Evolutionary conservation across 2,797 vertebrate genomes (phyloP).

Genomic region (Odontamblyopus rebecca): DNA sequence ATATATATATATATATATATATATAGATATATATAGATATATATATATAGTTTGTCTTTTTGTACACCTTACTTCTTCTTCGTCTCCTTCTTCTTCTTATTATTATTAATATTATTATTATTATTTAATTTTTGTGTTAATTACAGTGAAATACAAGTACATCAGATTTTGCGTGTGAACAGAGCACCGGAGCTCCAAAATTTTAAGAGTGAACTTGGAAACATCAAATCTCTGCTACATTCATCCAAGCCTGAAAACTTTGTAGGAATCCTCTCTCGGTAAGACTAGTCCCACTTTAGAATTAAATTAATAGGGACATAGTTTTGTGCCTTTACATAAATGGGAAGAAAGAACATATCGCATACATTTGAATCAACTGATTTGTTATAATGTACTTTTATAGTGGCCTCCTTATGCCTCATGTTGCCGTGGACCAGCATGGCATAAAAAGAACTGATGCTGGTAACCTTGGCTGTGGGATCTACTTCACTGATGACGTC

Average conservation of each 20-base stretch:
- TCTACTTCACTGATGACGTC: conserved; percentile 85
- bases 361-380: too few species aligned
- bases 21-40: too few species aligned
- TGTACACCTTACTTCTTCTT: too few species aligned
- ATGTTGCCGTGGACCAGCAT: conserved; percentile 78
- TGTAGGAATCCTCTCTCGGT: conserved; percentile 89
- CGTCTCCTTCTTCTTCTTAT: too few species aligned
- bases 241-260: conserved; percentile 81
- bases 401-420: conserved; percentile 86
- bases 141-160: conserved; percentile 66
- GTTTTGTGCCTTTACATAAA: neutral
- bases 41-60: neutral
- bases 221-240: conserved; percentile 79
- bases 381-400: neutral
- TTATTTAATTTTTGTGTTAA: neutral
- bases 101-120: too few species aligned
- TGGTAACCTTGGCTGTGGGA: conserved; percentile 86
- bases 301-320: neutral
- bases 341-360: too few species aligned
- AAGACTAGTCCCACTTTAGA: conserved; percentile 30
- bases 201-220: conserved; percentile 77
- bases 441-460: conserved; percentile 83
- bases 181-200: conserved; percentile 77
- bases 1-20: too few species aligned
- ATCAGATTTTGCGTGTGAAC: conserved; percentile 77